Evolutionary conservation across 2,113 vertebrate genomes (phyloP).

Genomic region (Piprites chloris): DNA sequence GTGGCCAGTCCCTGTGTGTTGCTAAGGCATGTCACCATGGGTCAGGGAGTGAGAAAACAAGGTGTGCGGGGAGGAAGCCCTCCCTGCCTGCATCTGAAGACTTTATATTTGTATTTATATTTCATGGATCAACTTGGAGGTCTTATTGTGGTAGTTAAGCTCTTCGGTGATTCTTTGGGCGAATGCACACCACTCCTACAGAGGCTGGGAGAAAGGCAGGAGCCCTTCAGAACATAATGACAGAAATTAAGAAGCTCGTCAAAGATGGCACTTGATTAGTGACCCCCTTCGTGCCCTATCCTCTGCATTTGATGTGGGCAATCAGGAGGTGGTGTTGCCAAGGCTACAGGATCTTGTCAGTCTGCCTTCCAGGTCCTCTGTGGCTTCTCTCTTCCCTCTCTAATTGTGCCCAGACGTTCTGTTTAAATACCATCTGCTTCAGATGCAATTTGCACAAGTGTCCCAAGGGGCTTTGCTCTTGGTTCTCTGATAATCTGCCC

Average conservation of each 20-base stretch:
- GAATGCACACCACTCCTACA: background rate
- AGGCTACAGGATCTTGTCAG: conserved; percentile 14
- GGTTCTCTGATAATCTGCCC: background rate
- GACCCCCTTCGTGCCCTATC: background rate
- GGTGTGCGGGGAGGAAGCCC: background rate
- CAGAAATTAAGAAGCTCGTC: background rate
- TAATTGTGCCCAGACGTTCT: conserved; percentile 15
- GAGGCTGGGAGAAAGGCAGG: background rate
- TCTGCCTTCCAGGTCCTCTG: conserved; percentile 29
- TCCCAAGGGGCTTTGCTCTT: conserved; percentile 18
- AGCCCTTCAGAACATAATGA: background rate
- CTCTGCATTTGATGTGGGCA: conserved; percentile 14
- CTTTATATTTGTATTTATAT: background rate
- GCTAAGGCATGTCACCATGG: background rate
- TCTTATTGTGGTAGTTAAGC: background rate
- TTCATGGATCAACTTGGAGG: background rate
- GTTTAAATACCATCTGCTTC: conserved; percentile 63
- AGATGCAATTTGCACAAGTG: conserved; percentile 53
- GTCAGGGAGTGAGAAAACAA: background rate
- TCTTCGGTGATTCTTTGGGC: background rate
- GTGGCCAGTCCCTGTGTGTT: background rate
- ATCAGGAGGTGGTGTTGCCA: conserved; percentile 49
- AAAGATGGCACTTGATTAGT: conserved; percentile 17
- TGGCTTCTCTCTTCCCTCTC: background rate
- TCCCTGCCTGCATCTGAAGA: background rate